These are phyloP conservation scores for Nomada flava DNA, from an alignment of 2,888 invertebrate species.

Conservation along the genomic window DNA sequence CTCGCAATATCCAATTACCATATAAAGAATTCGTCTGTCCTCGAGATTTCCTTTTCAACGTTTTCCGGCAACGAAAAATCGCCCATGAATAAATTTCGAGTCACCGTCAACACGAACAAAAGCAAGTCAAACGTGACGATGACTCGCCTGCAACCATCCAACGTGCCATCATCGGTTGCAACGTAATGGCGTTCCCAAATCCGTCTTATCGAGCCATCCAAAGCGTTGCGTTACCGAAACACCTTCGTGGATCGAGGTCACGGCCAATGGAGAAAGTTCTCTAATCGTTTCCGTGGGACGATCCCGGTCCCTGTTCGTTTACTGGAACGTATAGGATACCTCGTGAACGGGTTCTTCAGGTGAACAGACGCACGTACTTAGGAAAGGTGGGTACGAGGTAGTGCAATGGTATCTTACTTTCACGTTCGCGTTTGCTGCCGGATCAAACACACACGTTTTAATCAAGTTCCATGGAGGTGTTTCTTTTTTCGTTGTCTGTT, in stretches of 20 bases:
- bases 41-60: too few relatives aligned
- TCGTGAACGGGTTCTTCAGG: conserved; percentile 6
- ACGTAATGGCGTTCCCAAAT: conserved; percentile 12
- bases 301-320: neutral
- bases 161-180: neutral
- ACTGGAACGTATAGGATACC: conserved; percentile 16
- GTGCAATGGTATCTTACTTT: conserved; percentile 56
- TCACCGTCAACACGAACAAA: neutral
- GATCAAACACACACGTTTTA: conserved; percentile 10
- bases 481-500: too few relatives aligned
- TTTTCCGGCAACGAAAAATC: neutral
- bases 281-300: conserved; percentile 52
- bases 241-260: conserved; percentile 52
- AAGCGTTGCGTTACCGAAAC: conserved; percentile 37
- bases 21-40: too few relatives aligned
- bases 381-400: conserved; percentile 26
- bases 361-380: neutral
- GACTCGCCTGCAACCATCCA: neutral
- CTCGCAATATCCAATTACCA: neutral
- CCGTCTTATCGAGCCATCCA: conserved; percentile 31
- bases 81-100: neutral
- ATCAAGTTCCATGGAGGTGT: neutral
- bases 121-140: neutral
- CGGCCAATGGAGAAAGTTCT: conserved; percentile 53
- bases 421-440: conserved; percentile 48